Evolutionary conservation across 2,113 vertebrate species (phyloP), one percentile per base, ranked within the genome.

Genomic region (Nothobranchius furzeri): DNA sequence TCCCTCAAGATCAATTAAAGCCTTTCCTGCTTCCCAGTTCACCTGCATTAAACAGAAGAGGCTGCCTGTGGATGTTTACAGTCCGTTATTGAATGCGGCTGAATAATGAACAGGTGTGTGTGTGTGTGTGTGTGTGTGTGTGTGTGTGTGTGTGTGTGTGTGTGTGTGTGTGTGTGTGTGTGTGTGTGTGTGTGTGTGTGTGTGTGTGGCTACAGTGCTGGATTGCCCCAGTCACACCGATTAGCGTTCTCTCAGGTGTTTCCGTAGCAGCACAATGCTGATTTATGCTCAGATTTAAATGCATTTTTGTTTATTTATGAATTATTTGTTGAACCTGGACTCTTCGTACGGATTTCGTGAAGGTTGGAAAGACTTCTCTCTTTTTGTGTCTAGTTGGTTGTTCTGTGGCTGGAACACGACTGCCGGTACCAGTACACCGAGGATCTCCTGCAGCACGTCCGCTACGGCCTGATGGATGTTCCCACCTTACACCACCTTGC

Each of bases 391-490:
- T 72, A 99, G 97, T 84, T 99, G 91, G 94, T 97, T 0, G 94
- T 98, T 83, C 91, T 94, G 78, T 98, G 97, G 97, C 25, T 98
- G 77, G 96, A 98, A 52, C 96, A 96, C 46, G 96, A 95, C 85
- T 96, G 95, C 70, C 94, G 91, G 9, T 95, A 95, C 90, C 95
- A 97, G 83, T 91, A 97, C 89, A 87, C 96, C 49, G 96, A 97
- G 40, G 96, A 97, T 57, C 95, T 98, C 2, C 92, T 99, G 30
- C 95, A 98, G 82, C 93, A 95, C 0, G 93, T 99, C 63, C 96
- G 96, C 87, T 98, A 96, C 4, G 94, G 96, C 78, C 93, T 99
- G 48, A 98, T 99, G 96, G 96, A 98, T 0, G 91, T 94, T 81
- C 89, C 96, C 13, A 93, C 94, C 0, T 90, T 99, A 55, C 96